Percentiles rank a stretch among this genome's conserved stretches.
Evolutionary conservation across 2,888 invertebrate genomes (phyloP).

Genomic region (Nasonovia ribisnigri): DNA sequence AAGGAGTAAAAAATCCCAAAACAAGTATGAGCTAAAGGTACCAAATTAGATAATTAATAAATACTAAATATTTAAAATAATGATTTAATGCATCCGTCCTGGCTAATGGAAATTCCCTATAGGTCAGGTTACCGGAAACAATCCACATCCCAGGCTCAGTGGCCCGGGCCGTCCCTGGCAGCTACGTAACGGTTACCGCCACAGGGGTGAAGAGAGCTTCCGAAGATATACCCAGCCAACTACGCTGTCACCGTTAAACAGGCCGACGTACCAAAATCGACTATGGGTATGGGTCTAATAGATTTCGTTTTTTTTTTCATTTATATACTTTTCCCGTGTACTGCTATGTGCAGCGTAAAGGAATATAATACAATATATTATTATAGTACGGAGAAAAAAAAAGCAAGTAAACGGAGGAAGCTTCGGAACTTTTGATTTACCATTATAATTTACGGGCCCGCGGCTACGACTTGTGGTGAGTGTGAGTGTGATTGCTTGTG

Average conservation of each 20-base stretch:
- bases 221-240: neutral
- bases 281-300: neutral
- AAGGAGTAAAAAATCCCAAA: too few species aligned
- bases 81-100: too few species aligned
- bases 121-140: too few species aligned
- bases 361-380: neutral
- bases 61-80: too few species aligned
- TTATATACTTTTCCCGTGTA: neutral
- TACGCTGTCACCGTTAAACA: neutral
- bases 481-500: neutral
- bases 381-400: neutral
- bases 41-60: too few species aligned
- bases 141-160: too few species aligned
- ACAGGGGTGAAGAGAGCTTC: neutral
- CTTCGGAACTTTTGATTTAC: constrained; percentile 54
- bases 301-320: constrained; percentile 10
- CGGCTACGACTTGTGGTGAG: neutral
- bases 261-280: neutral
- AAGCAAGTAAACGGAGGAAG: constrained; percentile 12
- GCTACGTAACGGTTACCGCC: neutral
- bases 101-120: too few species aligned
- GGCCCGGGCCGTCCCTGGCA: too few species aligned
- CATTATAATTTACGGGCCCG: constrained; percentile 51
- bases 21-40: too few species aligned
- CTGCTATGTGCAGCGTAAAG: neutral